A percentile compares a stretch with the other conserved stretches of the same genome.
Conservation (phyloP, 2,888 invertebrate genomes). For the Epiblema foenella region DNA sequence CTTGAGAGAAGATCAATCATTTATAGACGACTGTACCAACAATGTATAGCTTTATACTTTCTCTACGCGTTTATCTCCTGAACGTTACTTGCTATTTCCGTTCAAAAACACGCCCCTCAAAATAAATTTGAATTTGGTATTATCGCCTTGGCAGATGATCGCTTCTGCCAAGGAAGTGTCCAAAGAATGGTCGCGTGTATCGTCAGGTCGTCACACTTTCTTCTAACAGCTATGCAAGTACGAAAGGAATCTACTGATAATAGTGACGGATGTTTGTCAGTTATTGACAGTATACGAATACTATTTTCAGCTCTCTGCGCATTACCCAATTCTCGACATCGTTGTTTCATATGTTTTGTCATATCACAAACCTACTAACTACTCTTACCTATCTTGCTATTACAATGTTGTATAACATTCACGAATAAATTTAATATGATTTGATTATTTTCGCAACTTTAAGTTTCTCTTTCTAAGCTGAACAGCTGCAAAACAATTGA, state of each 20-base stretch:
- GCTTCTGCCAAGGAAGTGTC: conserved; percentile 32
- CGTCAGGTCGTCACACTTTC: conserved; percentile 6
- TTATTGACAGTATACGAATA: neutral
- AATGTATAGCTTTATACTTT: neutral
- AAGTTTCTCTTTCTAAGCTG: neutral
- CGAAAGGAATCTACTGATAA: neutral
- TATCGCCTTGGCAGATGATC: conserved; percentile 24
- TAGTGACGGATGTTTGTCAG: neutral
- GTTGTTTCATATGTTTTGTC: neutral
- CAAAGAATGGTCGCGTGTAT: neutral
- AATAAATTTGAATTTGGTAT: conserved; percentile 45
- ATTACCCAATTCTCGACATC: neutral
- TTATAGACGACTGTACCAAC: neutral
- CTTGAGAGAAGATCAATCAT: neutral
- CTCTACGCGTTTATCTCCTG: conserved; percentile 6
- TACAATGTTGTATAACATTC: neutral
- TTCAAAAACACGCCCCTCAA: conserved; percentile 46
- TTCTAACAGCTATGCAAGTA: conserved; percentile 1
- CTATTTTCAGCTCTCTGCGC: neutral
- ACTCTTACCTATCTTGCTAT: too few species aligned
- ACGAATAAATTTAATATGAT: neutral
- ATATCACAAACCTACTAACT: too few species aligned
- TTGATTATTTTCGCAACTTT: neutral
- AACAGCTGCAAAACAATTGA: neutral
- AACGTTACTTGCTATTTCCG: conserved; percentile 47